phyloP scores from a whole-genome alignment of 2,888 invertebrate species.

The Agriotes lineatus region DNA sequence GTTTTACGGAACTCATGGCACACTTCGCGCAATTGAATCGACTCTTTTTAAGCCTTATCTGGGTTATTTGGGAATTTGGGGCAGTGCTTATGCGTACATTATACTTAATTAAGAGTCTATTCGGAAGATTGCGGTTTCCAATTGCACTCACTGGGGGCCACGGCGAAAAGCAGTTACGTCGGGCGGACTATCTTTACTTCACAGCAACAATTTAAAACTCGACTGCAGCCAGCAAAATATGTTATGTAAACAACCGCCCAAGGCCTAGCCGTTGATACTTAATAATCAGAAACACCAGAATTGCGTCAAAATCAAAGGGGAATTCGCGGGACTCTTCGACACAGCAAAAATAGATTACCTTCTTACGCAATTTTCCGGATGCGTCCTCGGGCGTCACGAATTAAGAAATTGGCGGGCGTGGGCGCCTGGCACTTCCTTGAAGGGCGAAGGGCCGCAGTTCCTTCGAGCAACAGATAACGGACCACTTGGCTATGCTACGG shows the following conservation, averaged over 20 bases:
- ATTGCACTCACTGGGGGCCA: no score
- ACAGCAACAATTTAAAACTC: neutral
- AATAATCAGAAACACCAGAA: neutral
- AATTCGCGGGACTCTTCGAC: neutral
- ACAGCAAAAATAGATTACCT: conserved; percentile 33
- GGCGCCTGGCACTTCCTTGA: neutral
- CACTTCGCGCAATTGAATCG: no score
- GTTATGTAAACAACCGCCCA: neutral
- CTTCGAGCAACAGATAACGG: conserved; percentile 57
- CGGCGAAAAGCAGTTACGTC: no score
- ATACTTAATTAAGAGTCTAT: no score
- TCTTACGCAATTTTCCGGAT: conserved; percentile 33
- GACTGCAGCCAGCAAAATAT: neutral
- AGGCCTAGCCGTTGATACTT: neutral
- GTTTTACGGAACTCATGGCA: no score
- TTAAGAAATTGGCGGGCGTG: conserved; percentile 13
- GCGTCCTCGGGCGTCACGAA: neutral
- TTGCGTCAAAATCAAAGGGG: conserved; percentile 3
- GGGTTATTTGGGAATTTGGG: no score
- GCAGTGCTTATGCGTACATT: no score
- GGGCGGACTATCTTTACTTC: no score
- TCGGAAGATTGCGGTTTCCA: no score
- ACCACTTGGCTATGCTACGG: conserved; percentile 50
- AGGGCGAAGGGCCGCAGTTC: neutral
- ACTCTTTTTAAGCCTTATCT: no score